Base-by-base conservation (phyloP, 1,140 invertebrate species). In the Caenorhabditis remanei region DNA sequence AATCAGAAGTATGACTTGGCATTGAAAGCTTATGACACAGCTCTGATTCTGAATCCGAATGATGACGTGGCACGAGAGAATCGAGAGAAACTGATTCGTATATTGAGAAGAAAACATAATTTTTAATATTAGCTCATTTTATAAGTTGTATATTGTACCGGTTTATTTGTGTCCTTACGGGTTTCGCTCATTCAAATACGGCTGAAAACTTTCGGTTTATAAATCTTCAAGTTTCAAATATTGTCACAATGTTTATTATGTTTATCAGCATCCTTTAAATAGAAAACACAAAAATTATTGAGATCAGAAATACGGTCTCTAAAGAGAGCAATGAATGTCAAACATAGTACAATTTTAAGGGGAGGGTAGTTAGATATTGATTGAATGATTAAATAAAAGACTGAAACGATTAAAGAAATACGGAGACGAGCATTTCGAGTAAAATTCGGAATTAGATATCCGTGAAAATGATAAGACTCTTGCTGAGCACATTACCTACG, bases 401-500 rank as follows among this genome's bases (percentile, higher is more conserved):
- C 32, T 32, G 32, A 32, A 32, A 32, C 32, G 32, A 32, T 32
- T 0, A 32, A 32, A 32, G 32, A 32, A 1, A 32, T 32, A 32
- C 32, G 32, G 32, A 32, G 32, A 32, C 32, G 32, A 2, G 32
- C 32, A 32, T 32, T 32, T 32, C 32, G 32, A 32, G 32, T 2
- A 32, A 32, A 32, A 32, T 32, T 32, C 32, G 32, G 32, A 32
- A 32, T 32, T 1, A 32, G 32, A 32, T 32, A 32, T 32, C 93
- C 94, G 96, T 82, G 96, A 97, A 88, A 97, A 97, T 93, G 98
- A 99, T 94, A 93, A 97, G 56, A 95, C 96, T 92, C 94, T 99
- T 71, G 98, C 98, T 63, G 95, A 98, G 92, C 98, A 99, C 92
- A 99, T 99, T 63, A 97, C 98, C 4, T 98, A 97, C 93, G 98